Conservation (phyloP, 2,888 invertebrate species). For the Archips xylosteana region DNA sequence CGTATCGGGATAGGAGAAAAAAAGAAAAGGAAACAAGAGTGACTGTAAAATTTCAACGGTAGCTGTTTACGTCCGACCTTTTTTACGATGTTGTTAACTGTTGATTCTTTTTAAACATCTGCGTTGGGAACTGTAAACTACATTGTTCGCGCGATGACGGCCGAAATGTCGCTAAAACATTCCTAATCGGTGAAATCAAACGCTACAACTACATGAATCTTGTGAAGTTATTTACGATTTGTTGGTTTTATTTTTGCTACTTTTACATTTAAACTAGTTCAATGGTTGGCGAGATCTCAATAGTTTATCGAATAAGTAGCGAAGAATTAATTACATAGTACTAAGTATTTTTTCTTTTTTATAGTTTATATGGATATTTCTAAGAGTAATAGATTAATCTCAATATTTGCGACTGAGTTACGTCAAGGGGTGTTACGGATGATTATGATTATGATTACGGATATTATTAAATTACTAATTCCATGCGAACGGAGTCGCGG, state of each 20-base stretch:
- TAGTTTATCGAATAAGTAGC: background rate
- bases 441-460: no score
- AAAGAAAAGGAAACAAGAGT: conserved; percentile 65
- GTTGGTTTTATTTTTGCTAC: background rate
- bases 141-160: conserved; percentile 73
- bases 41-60: conserved; percentile 81
- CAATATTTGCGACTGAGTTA: no score
- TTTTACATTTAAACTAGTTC: no score
- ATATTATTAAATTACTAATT: no score
- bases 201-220: background rate
- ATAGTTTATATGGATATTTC: no score
- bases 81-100: conserved; percentile 84
- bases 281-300: background rate
- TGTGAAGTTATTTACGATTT: background rate
- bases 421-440: no score
- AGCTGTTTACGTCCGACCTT: conserved; percentile 77
- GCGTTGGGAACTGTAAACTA: conserved; percentile 78
- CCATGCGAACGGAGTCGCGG: no score
- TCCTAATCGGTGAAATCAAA: conserved; percentile 23
- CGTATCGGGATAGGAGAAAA: conserved; percentile 53
- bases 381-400: no score
- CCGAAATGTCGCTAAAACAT: conserved; percentile 63
- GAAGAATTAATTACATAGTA: no score
- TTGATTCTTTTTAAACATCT: conserved; percentile 84
- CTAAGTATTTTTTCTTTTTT: no score